Evolutionary conservation across 2,888 invertebrate genomes (phyloP).

Genomic region (Machimus atricapillus): DNA sequence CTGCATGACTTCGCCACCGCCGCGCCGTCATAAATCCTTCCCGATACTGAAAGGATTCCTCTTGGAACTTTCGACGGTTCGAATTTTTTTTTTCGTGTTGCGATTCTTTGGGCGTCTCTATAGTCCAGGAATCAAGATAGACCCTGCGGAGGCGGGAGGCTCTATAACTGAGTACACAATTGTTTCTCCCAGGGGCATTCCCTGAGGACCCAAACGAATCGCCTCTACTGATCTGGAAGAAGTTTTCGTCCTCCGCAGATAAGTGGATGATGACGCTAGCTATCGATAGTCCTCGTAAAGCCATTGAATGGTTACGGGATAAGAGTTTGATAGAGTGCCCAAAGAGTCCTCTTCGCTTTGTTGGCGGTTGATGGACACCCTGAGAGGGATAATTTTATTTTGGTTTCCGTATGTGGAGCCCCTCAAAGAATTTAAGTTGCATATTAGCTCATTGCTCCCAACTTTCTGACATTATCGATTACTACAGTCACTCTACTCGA

Average conservation of each 20-base stretch:
- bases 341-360: background rate
- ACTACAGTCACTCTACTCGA: too few species aligned
- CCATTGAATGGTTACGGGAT: constrained; percentile 21
- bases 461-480: background rate
- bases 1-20: background rate
- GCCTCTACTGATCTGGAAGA: constrained; percentile 30
- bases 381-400: background rate
- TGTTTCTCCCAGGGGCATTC: constrained; percentile 19
- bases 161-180: background rate
- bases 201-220: constrained; percentile 2
- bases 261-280: constrained; percentile 3
- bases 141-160: background rate
- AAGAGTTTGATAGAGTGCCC: constrained; percentile 18
- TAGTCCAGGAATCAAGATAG: background rate
- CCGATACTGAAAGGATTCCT: constrained; percentile 35
- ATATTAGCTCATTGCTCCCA: background rate
- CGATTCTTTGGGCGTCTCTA: background rate
- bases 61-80: background rate
- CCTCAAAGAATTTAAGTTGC: background rate
- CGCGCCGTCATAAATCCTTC: constrained; percentile 24
- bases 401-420: background rate
- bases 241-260: constrained; percentile 16
- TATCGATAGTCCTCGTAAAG: constrained; percentile 34
- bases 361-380: constrained; percentile 5
- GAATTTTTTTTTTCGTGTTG: background rate